Conservation (phyloP, 1,140 invertebrate species). For the Drosophila ambigua region DNA sequence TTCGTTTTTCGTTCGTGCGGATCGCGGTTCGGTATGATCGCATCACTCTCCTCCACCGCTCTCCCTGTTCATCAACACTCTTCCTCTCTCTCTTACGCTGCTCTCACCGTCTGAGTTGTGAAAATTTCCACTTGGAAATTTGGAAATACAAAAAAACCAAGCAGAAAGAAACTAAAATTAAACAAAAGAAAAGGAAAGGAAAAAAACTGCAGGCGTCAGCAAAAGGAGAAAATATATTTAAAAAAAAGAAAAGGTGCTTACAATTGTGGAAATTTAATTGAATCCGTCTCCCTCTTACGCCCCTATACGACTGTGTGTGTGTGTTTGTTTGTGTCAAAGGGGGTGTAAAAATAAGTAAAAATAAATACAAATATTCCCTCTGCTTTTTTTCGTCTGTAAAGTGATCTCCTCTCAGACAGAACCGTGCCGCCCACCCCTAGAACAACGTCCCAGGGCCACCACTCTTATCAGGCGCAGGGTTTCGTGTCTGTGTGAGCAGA, state of each 20-base stretch:
- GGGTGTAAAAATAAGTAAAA: slow-evolving; percentile 65
- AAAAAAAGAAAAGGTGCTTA: slow-evolving; percentile 8
- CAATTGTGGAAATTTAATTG: slow-evolving; percentile 18
- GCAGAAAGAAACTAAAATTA: background rate
- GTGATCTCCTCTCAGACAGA: slow-evolving; percentile 58
- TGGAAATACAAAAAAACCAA: background rate
- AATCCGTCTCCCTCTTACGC: slow-evolving; percentile 8
- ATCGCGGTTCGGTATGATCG: slow-evolving; percentile 44
- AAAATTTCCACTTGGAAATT: slow-evolving; percentile 71
- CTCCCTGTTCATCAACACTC: slow-evolving; percentile 25
- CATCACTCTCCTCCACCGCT: slow-evolving; percentile 45
- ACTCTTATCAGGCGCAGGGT: slow-evolving; percentile 66
- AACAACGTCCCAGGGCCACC: slow-evolving; percentile 13
- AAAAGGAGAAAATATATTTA: too few relatives aligned
- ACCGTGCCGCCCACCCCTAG: slow-evolving; percentile 63
- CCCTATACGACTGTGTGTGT: slow-evolving; percentile 14
- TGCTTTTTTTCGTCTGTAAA: slow-evolving; percentile 39
- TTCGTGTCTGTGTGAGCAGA: slow-evolving; percentile 35
- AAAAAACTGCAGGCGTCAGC: slow-evolving; percentile 3
- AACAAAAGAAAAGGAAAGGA: slow-evolving; percentile 7
- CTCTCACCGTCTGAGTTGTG: slow-evolving; percentile 48
- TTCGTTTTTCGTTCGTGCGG: slow-evolving; percentile 40
- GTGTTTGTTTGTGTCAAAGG: slow-evolving; percentile 43
- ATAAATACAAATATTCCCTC: slow-evolving; percentile 32
- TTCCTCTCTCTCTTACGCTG: slow-evolving; percentile 34